These are phyloP conservation scores for Mycteria americana DNA, from an alignment of 2,797 vertebrate species.

Conservation along the genomic window DNA sequence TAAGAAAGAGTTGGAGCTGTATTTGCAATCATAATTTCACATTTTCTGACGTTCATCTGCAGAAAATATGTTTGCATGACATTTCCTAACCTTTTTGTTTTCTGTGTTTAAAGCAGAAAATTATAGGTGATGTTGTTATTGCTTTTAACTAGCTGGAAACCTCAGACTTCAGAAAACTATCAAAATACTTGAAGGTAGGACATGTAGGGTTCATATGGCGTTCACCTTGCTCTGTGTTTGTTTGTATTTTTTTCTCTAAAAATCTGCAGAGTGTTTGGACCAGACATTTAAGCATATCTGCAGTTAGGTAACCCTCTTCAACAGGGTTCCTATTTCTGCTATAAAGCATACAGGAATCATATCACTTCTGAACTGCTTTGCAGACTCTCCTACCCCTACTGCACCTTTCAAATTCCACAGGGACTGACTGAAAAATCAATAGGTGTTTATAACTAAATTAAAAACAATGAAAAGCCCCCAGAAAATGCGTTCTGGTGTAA, in stretches of 20 bases:
- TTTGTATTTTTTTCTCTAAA: neutral
- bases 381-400: neutral
- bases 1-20: neutral
- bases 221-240: neutral
- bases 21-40: neutral
- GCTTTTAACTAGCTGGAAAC: neutral
- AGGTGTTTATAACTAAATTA: neutral
- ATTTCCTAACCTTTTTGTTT: neutral
- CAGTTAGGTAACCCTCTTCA: neutral
- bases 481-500: neutral
- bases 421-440: neutral
- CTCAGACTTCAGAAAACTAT: neutral
- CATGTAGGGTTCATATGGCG: accelerated
- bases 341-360: neutral
- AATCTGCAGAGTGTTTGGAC: neutral
- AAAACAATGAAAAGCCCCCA: neutral
- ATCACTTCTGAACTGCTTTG: neutral
- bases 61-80: neutral
- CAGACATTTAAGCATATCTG: neutral
- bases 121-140: neutral
- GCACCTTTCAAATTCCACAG: neutral
- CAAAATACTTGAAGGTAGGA: neutral
- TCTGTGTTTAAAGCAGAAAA: neutral
- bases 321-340: neutral
- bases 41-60: neutral